Percentiles rank a stretch among this genome's conserved stretches.
phyloP scores from a whole-genome alignment of 2,113 vertebrate genomes.

The Probosciger aterrimus region DNA sequence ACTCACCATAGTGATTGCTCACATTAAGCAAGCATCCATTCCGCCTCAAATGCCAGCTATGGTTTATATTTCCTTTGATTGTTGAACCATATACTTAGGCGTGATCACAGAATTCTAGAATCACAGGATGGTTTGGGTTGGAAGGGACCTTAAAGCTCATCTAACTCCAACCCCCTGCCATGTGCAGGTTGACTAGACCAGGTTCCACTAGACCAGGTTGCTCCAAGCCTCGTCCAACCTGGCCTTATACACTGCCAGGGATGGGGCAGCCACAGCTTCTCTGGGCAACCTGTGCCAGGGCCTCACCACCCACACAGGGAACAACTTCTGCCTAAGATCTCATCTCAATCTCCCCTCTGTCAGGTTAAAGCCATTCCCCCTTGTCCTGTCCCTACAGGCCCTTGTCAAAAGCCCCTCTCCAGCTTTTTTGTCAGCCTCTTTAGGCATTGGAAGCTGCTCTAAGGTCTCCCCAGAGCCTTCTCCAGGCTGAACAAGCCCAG shows the following conservation, averaged over 20 bases:
- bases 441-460: neutral
- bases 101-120: neutral
- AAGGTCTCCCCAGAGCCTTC: neutral
- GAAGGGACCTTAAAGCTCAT: neutral
- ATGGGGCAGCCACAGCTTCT: neutral
- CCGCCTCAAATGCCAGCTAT: neutral
- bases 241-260: neutral
- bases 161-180: neutral
- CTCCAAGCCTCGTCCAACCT: neutral
- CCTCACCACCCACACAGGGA: neutral
- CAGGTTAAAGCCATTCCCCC: neutral
- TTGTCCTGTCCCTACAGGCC: neutral
- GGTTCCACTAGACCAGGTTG: neutral
- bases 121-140: neutral
- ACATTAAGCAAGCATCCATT: neutral
- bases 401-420: neutral
- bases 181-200: neutral
- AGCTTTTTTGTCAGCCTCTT: neutral
- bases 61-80: neutral
- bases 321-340: neutral
- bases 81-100: neutral
- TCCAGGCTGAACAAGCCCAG: too few species aligned
- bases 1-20: accelerated
- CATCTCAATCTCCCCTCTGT: neutral
- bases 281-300: neutral